Conservation (phyloP, 2,113 vertebrate genomes). For the Rhinolophus ferrumequinum region DNA sequence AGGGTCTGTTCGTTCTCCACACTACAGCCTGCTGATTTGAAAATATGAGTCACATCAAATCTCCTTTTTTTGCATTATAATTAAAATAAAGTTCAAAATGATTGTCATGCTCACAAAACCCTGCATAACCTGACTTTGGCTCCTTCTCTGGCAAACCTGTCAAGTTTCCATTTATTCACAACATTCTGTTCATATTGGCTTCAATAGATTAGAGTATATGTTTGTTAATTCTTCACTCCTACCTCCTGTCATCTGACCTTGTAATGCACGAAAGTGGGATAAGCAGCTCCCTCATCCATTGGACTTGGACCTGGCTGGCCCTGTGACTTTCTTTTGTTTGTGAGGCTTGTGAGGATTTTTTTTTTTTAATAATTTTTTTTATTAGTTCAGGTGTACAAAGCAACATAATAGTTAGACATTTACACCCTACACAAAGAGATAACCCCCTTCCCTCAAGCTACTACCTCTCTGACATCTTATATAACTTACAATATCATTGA, state of each 20-base stretch:
- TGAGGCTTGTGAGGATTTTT: too few relatives aligned
- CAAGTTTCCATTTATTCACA: not conserved
- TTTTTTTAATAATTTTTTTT: too few relatives aligned
- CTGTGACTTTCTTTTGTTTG: not conserved
- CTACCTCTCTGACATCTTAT: too few relatives aligned
- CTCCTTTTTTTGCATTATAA: not conserved
- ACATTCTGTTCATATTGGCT: not conserved
- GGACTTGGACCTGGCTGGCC: not conserved
- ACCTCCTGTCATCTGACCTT: not conserved
- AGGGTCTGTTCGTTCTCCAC: not conserved
- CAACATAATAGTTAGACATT: too few relatives aligned
- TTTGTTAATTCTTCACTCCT: not conserved
- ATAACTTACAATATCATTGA: too few relatives aligned
- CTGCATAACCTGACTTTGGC: not conserved
- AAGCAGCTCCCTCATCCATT: not conserved
- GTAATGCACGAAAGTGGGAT: not conserved
- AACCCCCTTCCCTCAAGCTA: too few relatives aligned
- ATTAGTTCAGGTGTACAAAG: too few relatives aligned
- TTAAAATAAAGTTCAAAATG: not conserved
- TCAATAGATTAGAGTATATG: not conserved
- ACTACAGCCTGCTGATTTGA: not conserved
- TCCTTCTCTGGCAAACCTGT: not conserved
- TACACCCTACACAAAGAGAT: too few relatives aligned
- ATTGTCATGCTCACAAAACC: not conserved
- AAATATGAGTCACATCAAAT: not conserved